These are phyloP conservation scores for Trichechus manatus DNA, from an alignment of 2,113 vertebrate genomes.

Conservation along the genomic window DNA sequence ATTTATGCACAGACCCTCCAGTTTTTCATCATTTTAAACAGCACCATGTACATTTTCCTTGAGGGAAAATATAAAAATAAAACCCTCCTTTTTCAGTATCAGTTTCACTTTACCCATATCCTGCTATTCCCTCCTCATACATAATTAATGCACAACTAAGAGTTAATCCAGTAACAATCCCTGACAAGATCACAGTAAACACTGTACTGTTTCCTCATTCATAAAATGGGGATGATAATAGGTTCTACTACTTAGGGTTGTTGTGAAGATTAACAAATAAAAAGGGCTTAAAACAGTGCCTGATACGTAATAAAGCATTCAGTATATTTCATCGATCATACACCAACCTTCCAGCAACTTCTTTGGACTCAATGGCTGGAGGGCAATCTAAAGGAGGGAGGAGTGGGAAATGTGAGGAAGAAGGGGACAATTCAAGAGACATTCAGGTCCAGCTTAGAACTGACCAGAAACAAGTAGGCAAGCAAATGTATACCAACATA, in stretches of 20 bases:
- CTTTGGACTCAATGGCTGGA: neutral
- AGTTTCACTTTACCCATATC: slow-evolving; percentile 1
- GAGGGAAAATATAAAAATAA: neutral
- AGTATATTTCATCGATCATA: neutral
- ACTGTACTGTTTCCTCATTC: neutral
- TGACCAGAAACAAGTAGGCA: neutral
- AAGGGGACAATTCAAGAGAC: neutral
- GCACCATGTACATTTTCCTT: slow-evolving; percentile 7
- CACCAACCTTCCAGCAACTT: neutral
- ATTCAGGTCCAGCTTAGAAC: neutral
- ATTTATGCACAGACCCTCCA: neutral
- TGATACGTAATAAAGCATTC: neutral
- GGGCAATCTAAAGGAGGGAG: neutral
- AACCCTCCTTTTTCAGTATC: neutral
- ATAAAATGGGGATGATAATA: neutral
- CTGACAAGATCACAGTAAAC: neutral
- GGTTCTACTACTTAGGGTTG: neutral
- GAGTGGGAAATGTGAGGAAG: neutral
- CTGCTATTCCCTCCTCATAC: neutral
- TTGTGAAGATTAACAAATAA: neutral
- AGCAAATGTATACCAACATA: neutral
- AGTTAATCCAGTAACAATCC: neutral
- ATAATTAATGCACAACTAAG: neutral
- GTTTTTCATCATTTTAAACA: slow-evolving; percentile 43
- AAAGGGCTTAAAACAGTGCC: neutral